Conservation (phyloP, 92 coral and sea anemone genomes). For the Paramuricea clavata region DNA sequence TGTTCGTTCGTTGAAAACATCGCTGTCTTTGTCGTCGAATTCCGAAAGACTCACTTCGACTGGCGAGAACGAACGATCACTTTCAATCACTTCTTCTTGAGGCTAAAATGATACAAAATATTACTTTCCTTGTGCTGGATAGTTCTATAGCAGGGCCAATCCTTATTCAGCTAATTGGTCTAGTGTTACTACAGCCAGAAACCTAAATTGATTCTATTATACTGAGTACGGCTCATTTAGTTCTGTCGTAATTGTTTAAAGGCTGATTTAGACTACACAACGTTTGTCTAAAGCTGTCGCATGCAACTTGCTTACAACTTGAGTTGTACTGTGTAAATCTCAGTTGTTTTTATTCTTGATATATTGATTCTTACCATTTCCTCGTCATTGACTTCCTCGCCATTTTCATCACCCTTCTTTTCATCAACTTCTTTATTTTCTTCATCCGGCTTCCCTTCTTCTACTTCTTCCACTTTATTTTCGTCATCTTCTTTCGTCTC, state of each 20-base stretch:
- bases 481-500: conserved; percentile 39
- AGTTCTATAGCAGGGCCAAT: too few relatives aligned
- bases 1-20: conserved; percentile 22
- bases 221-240: too few relatives aligned
- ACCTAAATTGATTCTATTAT: too few relatives aligned
- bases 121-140: too few relatives aligned
- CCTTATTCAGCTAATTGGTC: too few relatives aligned
- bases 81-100: neutral
- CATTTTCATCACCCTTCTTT: neutral
- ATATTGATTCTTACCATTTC: neutral
- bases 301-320: too few relatives aligned
- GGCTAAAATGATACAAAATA: neutral
- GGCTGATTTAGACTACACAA: too few relatives aligned
- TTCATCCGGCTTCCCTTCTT: conserved; percentile 20
- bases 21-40: conserved; percentile 36
- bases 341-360: too few relatives aligned
- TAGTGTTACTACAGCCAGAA: too few relatives aligned
- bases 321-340: too few relatives aligned
- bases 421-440: neutral
- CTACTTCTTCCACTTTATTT: neutral
- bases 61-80: conserved; percentile 24
- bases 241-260: too few relatives aligned
- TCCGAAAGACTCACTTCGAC: conserved; percentile 15
- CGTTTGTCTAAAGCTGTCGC: too few relatives aligned
- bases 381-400: conserved; percentile 34